phyloP scores from a whole-genome alignment of 2,797 vertebrate species.

The Oreochromis grahami region DNA sequence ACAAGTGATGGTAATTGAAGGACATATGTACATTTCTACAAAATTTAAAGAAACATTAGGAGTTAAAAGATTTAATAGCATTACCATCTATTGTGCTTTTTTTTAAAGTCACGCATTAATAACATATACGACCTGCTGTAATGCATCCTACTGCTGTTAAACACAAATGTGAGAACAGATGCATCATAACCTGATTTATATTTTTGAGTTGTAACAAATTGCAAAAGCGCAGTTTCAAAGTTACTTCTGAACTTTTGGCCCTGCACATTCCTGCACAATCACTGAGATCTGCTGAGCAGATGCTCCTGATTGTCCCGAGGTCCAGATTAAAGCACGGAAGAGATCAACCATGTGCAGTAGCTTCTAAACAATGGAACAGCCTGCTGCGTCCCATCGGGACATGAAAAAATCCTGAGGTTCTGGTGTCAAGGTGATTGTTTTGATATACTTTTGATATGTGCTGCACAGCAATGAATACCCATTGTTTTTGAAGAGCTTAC shows the following conservation, averaged over 20 bases:
- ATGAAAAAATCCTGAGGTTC: background rate
- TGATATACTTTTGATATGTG: background rate
- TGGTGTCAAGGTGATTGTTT: background rate
- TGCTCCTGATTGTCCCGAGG: background rate
- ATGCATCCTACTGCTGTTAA: background rate
- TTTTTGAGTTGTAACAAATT: background rate
- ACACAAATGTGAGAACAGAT: background rate
- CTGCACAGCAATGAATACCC: background rate
- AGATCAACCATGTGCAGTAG: background rate
- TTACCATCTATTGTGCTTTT: background rate
- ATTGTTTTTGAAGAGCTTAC: background rate
- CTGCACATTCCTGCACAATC: background rate
- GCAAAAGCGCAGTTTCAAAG: background rate
- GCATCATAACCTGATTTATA: background rate
- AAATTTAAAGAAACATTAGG: background rate
- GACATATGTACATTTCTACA: background rate
- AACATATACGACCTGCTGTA: background rate
- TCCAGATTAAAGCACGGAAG: background rate
- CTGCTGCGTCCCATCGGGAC: accelerated
- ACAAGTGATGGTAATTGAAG: background rate
- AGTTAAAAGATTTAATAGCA: background rate
- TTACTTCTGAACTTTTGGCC: background rate
- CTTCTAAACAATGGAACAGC: background rate
- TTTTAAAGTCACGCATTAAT: background rate
- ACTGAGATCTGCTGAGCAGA: background rate